phyloP scores from a whole-genome alignment of 2,113 vertebrate genomes.

The Taxidea taxus region DNA sequence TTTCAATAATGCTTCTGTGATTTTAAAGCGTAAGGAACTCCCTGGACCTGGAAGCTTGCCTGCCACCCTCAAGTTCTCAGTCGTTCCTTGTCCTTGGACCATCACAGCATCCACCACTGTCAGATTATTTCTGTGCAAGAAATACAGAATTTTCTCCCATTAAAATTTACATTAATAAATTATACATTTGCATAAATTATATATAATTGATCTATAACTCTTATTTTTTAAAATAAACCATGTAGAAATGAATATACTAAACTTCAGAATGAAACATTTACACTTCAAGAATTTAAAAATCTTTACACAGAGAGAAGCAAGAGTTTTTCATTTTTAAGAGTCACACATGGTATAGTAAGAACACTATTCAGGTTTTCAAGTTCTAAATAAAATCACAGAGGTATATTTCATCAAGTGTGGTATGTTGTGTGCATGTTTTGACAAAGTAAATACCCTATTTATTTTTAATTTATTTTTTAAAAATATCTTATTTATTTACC shows the following conservation, averaged over 20 bases:
- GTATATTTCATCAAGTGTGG: neutral
- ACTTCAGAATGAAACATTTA: neutral
- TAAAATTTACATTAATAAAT: neutral
- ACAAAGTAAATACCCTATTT: neutral
- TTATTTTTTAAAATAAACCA: neutral
- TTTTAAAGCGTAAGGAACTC: constrained; percentile 96
- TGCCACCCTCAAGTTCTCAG: constrained; percentile 92
- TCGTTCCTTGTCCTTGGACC: constrained; percentile 94
- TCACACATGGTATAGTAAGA: neutral
- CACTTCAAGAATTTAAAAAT: neutral
- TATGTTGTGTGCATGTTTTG: neutral
- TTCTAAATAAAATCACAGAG: neutral
- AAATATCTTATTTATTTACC: too few relatives aligned
- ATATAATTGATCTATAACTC: neutral
- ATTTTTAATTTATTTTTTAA: too few relatives aligned
- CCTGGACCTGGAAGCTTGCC: constrained; percentile 93
- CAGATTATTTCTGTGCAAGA: constrained; percentile 92
- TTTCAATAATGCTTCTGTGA: constrained; percentile 95
- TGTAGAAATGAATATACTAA: neutral
- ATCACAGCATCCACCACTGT: constrained; percentile 94
- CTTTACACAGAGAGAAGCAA: neutral
- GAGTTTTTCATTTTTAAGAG: neutral
- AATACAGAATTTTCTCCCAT: neutral
- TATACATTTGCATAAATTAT: neutral
- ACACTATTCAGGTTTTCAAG: neutral